Base-by-base conservation (phyloP, 2,113 vertebrate species). In the Panurus biarmicus region DNA sequence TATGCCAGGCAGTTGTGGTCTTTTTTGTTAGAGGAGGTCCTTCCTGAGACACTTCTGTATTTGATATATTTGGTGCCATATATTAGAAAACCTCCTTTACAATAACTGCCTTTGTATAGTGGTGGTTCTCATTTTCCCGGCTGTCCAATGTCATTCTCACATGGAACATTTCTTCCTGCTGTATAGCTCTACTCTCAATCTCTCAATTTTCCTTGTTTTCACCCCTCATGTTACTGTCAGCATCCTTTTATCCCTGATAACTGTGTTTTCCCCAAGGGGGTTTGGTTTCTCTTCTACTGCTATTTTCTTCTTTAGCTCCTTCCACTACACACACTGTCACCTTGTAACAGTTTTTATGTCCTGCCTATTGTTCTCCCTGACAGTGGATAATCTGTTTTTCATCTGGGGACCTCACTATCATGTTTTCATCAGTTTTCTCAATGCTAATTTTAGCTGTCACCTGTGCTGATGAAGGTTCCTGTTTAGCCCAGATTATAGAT, bases 361-460 rank as follows among this genome's bases (percentile, higher is more conserved):
- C 96, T 93, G 67, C 80, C 94, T 95, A 76, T 96, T 97, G 95
- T 96, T 97, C 87, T 89, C 66, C n/a, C 71, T 96, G 95, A 97
- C 96, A 95, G 84, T 83, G 94, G 96, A 93, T 95, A 95, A 97
- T 97, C 95, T 97, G 16, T 96, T 97, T 97, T 96, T 96, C 78
- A 86, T 96, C 95, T 69, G 28, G 13, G 61, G 70, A 91, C 82
- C 94, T 94, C 57, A 66, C 70, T 14, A 1, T 92, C 86, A 86
- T 85, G 82, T 94, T 97, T 97, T 93, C 84, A 89, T 95, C 89
- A 77, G 78, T 74, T 93, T 90, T 95, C 93, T 91, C 89, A 84
- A 77, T 83, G 93, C 95, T 97, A 96, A 97, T 97, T 97, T 92
- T 48, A 44, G 87, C 87, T 96, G 97, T 97, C 95, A 94, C 72